Evolutionary conservation across 2,797 vertebrate genomes (phyloP).

Genomic region (Sarcophilus harrisii): DNA sequence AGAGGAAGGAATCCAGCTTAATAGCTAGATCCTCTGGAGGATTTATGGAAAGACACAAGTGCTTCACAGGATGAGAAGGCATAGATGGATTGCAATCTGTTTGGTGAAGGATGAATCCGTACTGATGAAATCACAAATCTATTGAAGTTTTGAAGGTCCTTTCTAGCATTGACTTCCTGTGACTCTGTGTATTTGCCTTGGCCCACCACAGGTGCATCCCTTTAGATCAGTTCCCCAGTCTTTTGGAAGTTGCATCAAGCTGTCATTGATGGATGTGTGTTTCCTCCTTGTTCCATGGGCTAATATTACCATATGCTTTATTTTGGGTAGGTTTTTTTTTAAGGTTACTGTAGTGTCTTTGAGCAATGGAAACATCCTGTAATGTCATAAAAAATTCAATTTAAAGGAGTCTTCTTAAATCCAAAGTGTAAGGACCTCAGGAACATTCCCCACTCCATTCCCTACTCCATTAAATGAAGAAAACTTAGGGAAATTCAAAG

Average conservation of each 20-base stretch:
- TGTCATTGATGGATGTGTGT: slow-evolving; percentile 2
- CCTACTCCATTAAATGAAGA: neutral
- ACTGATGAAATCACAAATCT: neutral
- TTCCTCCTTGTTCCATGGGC: neutral
- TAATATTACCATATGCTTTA: neutral
- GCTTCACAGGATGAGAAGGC: neutral
- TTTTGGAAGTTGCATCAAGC: neutral
- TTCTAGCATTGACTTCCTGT: neutral
- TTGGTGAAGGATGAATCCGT: neutral
- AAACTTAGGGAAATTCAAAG: neutral
- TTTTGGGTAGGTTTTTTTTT: neutral
- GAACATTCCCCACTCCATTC: neutral
- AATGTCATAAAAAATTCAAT: neutral
- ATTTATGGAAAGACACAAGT: neutral
- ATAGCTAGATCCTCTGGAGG: neutral
- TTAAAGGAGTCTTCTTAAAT: neutral
- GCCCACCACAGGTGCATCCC: neutral
- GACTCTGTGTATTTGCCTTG: neutral
- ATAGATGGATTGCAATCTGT: neutral
- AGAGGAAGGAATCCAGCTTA: neutral
- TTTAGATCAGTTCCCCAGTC: neutral
- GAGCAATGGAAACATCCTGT: neutral
- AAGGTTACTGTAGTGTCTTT: neutral
- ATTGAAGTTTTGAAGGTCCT: neutral
- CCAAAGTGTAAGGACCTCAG: neutral